Base-by-base conservation (phyloP, 2,797 vertebrate genomes). In the Labroides dimidiatus region DNA sequence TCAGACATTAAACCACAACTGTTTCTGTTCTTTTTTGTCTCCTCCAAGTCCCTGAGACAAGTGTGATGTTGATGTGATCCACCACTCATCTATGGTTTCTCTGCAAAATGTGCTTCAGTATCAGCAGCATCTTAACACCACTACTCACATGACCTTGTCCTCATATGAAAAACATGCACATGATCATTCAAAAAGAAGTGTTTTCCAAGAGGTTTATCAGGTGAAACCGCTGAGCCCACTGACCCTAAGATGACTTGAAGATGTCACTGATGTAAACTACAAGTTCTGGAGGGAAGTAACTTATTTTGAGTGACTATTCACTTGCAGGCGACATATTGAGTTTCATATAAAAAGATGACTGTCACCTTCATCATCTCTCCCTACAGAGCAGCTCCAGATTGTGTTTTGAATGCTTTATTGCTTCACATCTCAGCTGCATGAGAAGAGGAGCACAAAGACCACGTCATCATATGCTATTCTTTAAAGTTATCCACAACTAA, bases 311-410 rank as follows among this genome's bases (percentile, higher is more conserved):
- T 12, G 33, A 16, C 10, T 4, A 21, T 30, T 20, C 39, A 16
- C 11, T 16, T 45, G 45, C 19, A 59, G 51, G 27, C 59, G 39
- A 1, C 23, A 15, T 14, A 27, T 43, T 60, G 23, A 36, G 20
- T 57, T 64, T 60, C 2, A 24, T 64, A 51, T 39, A n/a, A 5
- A 42, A 48, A 69, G 20, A 1, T 70, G 51, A 67, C 53, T 51
- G 49, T 60, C 71, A 72, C 42, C 55, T 64, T 59, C 52, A 57
- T 68, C 51, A 24, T 24, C 37, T 44, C 33, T 79, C 79, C 71
- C 73, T 17, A 16, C 1, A 58, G 81, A 84, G 42, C 24, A 84
- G 78, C 72, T 84, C 63, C 36, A 86, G 15, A 82, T 83, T 66
- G 14, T 0, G 45, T 45, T 23, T 24, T 68, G 44, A 70, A 19